Evolutionary conservation across 2,113 vertebrate genomes (phyloP).

Genomic region (Petromus typicus): DNA sequence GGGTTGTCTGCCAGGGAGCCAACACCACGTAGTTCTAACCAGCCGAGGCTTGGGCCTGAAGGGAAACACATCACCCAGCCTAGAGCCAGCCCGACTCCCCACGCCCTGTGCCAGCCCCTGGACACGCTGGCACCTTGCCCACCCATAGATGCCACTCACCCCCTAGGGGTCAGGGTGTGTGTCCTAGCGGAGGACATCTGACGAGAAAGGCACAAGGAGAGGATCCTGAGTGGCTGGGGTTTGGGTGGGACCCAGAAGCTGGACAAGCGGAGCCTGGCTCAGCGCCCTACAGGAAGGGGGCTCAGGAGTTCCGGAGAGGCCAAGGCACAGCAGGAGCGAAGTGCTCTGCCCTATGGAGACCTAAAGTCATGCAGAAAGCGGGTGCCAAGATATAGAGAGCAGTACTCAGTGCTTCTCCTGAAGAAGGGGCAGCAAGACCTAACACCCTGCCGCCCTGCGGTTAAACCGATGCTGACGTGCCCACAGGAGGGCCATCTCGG

Average conservation of each 20-base stretch:
- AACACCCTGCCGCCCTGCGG: background rate
- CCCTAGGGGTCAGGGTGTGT: too few species aligned
- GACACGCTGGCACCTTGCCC: background rate
- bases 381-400: background rate
- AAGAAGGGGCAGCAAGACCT: background rate
- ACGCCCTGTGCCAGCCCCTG: accelerated
- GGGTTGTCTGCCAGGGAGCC: slow-evolving; percentile 58
- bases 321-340: background rate
- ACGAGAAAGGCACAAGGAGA: background rate
- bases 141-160: background rate
- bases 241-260: background rate
- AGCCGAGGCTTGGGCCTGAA: background rate
- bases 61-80: slow-evolving; percentile 20
- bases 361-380: too few species aligned
- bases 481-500: accelerated
- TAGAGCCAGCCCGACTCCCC: background rate
- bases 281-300: accelerated
- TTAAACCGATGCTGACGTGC: too few species aligned
- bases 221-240: background rate
- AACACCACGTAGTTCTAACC: background rate
- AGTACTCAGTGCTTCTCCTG: background rate
- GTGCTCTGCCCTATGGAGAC: background rate
- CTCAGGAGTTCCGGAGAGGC: background rate
- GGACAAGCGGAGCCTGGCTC: accelerated
- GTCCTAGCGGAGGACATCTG: background rate